These are phyloP conservation scores for Agonopterix alstromeriana DNA, from an alignment of 2,888 invertebrate genomes.

Conservation along the genomic window DNA sequence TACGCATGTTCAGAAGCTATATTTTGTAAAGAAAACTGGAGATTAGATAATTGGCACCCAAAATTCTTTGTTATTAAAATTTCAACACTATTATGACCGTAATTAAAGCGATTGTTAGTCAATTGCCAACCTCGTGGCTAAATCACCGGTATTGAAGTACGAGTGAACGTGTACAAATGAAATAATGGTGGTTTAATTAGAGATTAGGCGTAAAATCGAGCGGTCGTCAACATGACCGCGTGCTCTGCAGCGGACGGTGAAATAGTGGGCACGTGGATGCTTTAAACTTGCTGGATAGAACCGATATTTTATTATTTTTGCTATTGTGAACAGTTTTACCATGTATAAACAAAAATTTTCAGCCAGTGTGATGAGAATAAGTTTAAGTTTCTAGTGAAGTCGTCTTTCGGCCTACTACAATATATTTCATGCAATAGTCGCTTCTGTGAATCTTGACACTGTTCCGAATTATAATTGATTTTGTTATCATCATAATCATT, in stretches of 20 bases:
- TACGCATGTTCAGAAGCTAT: too few species aligned
- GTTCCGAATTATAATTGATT: too few species aligned
- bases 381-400: too few species aligned
- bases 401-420: too few species aligned
- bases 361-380: too few species aligned
- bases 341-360: too few species aligned
- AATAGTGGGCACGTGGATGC: constrained; percentile 15
- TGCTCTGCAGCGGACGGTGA: constrained; percentile 17
- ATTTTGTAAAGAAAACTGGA: not conserved
- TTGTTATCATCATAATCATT: too few species aligned
- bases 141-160: constrained; percentile 4
- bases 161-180: constrained; percentile 31
- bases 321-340: too few species aligned
- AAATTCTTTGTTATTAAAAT: not conserved
- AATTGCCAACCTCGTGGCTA: not conserved
- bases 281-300: not conserved
- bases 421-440: too few species aligned
- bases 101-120: not conserved
- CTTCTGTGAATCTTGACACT: too few species aligned
- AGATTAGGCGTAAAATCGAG: constrained; percentile 50
- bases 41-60: constrained; percentile 2
- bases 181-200: constrained; percentile 55
- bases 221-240: constrained; percentile 26
- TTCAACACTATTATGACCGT: too few species aligned
- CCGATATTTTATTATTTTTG: too few species aligned